phyloP scores from a whole-genome alignment of 2,113 vertebrate genomes.

The Capreolus pygargus region DNA sequence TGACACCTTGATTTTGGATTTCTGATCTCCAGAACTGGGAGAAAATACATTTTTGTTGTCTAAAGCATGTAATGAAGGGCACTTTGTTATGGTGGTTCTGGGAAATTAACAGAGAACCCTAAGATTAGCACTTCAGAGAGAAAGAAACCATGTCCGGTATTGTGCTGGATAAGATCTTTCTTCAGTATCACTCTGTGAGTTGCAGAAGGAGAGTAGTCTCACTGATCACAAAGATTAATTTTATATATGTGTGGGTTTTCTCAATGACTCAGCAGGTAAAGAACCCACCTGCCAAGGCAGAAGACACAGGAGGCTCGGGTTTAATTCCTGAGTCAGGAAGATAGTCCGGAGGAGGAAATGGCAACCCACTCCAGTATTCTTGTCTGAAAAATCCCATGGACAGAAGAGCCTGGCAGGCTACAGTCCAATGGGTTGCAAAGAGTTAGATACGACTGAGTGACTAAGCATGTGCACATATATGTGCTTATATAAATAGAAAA shows the following conservation, averaged over 20 bases:
- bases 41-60: background rate
- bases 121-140: background rate
- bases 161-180: background rate
- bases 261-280: background rate
- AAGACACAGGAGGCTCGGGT: background rate
- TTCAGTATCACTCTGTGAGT: background rate
- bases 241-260: background rate
- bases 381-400: background rate
- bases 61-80: background rate
- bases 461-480: background rate
- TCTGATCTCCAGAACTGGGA: background rate
- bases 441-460: background rate
- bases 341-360: background rate
- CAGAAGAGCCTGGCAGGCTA: background rate
- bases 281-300: background rate
- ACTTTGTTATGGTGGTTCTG: background rate
- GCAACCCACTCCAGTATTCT: background rate
- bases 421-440: background rate
- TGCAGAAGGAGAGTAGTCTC: background rate
- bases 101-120: background rate
- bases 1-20: background rate
- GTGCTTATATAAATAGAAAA: background rate
- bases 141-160: background rate
- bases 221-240: background rate
- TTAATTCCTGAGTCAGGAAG: background rate